These are phyloP conservation scores for Eleutherodactylus coqui DNA, from an alignment of 2,797 vertebrate genomes.

Conservation along the genomic window DNA sequence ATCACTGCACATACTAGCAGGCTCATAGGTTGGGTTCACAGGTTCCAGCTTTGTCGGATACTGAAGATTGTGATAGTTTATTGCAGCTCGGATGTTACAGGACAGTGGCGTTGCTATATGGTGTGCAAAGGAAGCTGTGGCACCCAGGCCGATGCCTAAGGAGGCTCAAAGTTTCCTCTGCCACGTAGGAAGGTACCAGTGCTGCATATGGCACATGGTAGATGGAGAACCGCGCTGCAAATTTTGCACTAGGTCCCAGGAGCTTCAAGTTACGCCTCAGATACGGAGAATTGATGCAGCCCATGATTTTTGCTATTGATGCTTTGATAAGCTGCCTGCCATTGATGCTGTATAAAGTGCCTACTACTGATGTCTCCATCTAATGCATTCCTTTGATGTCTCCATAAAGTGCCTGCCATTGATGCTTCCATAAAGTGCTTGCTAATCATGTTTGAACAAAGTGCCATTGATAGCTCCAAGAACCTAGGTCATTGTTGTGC, in stretches of 20 bases:
- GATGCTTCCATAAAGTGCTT: not conserved
- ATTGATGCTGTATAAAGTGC: not conserved
- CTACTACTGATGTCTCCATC: not conserved
- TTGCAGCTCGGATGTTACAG: not conserved
- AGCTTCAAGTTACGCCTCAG: not conserved
- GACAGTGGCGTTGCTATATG: not conserved
- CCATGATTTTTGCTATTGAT: not conserved
- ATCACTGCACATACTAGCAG: not conserved
- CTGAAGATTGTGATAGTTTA: not conserved
- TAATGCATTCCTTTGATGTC: not conserved
- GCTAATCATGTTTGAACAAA: not conserved
- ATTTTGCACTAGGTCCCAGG: not conserved
- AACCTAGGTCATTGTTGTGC: too few relatives aligned
- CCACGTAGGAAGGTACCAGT: not conserved
- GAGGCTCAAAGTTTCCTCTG: not conserved
- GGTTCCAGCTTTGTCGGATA: not conserved
- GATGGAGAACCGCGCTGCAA: not conserved
- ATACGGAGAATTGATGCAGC: too few relatives aligned
- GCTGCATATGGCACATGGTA: not conserved
- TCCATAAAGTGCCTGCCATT: not conserved
- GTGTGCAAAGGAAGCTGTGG: not conserved
- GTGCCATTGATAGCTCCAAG: too few relatives aligned
- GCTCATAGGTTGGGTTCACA: not conserved
- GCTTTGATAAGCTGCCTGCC: not conserved
- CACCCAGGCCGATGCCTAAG: not conserved